A percentile compares a stretch with the other conserved stretches of the same genome.
These are phyloP conservation scores for Nothoprocta pentlandii DNA, from an alignment of 2,113 vertebrate genomes.

Conservation along the genomic window DNA sequence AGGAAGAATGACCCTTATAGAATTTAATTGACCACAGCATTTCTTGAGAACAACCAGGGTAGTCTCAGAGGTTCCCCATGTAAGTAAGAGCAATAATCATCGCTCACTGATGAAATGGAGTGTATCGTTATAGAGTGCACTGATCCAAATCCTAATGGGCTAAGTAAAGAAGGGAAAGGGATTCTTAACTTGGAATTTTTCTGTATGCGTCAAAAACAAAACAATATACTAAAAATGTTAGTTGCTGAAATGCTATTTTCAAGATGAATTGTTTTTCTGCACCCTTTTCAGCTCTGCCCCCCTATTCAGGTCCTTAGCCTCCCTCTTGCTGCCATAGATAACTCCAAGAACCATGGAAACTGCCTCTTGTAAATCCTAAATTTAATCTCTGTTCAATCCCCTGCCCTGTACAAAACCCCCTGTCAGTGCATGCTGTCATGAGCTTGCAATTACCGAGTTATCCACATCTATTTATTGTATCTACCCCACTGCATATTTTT, in stretches of 20 bases:
- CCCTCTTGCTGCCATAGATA: background rate
- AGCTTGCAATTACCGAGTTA: background rate
- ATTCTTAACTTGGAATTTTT: background rate
- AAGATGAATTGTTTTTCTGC: background rate
- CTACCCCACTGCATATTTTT: background rate
- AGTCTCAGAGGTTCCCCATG: background rate
- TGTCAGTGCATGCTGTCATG: background rate
- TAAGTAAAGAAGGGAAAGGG: background rate
- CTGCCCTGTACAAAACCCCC: background rate
- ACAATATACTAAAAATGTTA: background rate
- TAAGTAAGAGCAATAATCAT: conserved; percentile 4
- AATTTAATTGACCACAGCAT: background rate
- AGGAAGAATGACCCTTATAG: background rate
- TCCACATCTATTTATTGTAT: background rate
- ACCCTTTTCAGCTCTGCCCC: background rate
- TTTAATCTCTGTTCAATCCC: background rate
- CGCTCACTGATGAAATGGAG: background rate
- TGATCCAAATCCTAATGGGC: background rate
- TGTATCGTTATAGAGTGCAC: background rate
- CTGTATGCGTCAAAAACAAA: background rate
- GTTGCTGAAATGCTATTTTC: background rate
- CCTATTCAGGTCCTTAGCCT: background rate
- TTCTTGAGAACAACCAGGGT: background rate
- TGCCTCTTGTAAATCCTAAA: background rate
- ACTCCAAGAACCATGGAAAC: background rate